These are phyloP conservation scores for Papilio aristodemus DNA, from an alignment of 1,140 invertebrate genomes.

Conservation along the genomic window DNA sequence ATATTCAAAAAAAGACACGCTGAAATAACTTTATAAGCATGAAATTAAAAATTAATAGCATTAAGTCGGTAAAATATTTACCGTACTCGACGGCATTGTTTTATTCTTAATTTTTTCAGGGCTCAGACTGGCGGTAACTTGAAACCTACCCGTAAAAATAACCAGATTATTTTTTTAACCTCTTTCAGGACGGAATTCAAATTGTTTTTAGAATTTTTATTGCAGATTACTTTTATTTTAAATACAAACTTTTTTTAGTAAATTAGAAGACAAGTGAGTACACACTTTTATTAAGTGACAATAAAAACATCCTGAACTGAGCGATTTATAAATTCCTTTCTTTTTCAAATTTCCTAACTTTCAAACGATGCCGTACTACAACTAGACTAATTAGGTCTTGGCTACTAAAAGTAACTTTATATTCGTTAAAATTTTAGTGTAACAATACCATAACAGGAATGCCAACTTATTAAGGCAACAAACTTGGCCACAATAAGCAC, in stretches of 20 bases:
- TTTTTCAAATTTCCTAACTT: too few species aligned
- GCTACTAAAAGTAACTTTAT: not conserved
- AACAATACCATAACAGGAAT: not conserved
- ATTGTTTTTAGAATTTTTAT: not conserved
- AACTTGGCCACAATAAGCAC: constrained; percentile 6
- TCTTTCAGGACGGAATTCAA: constrained; percentile 3
- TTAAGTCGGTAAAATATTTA: constrained; percentile 31
- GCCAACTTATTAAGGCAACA: not conserved
- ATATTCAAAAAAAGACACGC: constrained; percentile 17
- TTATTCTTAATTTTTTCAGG: constrained; percentile 29
- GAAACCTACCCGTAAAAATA: constrained; percentile 8
- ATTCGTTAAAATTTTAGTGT: not conserved
- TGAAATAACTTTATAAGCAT: constrained; percentile 30
- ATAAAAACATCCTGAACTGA: too few species aligned
- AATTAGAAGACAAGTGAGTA: too few species aligned
- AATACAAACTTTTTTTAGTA: too few species aligned
- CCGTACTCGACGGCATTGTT: constrained; percentile 24
- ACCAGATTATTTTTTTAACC: constrained; percentile 14
- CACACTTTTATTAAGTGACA: too few species aligned
- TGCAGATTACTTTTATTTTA: not conserved
- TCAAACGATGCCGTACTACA: not conserved
- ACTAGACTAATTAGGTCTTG: not conserved
- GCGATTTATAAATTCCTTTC: too few species aligned
- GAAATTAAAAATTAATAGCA: constrained; percentile 32
- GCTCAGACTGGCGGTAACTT: constrained; percentile 23